Base-by-base conservation (phyloP, 2,888 invertebrate genomes). In the Philereme transversata region DNA sequence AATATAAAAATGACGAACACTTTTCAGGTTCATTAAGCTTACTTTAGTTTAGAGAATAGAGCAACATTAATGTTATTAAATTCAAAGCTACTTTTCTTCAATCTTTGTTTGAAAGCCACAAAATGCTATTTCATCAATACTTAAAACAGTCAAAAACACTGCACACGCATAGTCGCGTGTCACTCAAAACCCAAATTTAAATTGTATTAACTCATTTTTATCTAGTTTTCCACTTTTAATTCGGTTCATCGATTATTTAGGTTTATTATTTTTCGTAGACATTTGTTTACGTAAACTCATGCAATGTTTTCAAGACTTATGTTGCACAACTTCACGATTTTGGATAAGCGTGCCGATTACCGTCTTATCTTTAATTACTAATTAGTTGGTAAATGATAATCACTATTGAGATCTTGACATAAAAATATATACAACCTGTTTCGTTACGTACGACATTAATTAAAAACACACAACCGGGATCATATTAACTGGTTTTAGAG, bases 241-340 rank as follows among this genome's bases (percentile, higher is more conserved):
- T 63, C 56, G 58, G 56, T 60, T 57, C 62, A 61, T 5, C n/a
- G 44, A 50, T 40, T 54, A 60, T 61, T 55, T 56, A 45, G 60
- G 56, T 64, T 62, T 62, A 62, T 62, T 53, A 57, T 41, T 57
- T 62, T 62, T 38, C 34, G 46, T 57, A 56, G 35, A 53, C 54
- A 49, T 49, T 43, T 54, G 43, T 64, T 63, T 57, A 45, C 57
- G 59, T 38, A 60, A 65, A 61, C 51, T 51, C 49, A 56, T 55
- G 54, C 45, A 57, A 57, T 57, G 49, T 52, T 60, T 11, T 11
- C 11, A 2, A 5, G 5, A 5, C 6, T 44, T 44, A 11, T 22
- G 34, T 64, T 66, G 51, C 56, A 49, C 51, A 64, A 64, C 48
- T 57, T 55, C 66, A 66, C 64, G 68, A 60, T 46, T 63, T 60